A percentile compares a stretch with the other conserved stretches of the same genome.
Evolutionary conservation across 2,797 vertebrate species (phyloP).

Genomic region (Anguilla marmorata): DNA sequence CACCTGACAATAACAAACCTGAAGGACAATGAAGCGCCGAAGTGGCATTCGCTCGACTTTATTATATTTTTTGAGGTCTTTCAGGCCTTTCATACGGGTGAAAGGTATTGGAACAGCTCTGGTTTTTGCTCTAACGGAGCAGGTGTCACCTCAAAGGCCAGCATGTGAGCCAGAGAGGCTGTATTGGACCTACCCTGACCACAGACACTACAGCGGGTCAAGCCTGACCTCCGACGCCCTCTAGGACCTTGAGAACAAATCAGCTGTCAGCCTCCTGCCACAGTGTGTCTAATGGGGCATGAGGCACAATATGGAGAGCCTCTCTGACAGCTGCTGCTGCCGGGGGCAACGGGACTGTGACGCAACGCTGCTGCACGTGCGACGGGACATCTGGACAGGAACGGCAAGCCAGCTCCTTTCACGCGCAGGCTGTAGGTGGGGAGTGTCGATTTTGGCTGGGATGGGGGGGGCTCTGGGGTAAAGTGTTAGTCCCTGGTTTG

Average conservation of each 20-base stretch:
- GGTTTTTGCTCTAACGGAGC: neutral
- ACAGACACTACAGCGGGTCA: neutral
- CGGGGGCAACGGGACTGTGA: neutral
- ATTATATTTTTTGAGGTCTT: neutral
- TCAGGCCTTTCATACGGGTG: neutral
- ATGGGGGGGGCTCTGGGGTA: too few species aligned
- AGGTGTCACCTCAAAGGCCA: neutral
- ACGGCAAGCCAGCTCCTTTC: neutral
- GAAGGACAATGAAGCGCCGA: constrained; percentile 14
- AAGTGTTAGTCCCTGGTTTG: too few species aligned
- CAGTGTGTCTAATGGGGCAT: neutral
- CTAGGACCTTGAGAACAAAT: neutral
- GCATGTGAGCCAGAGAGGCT: neutral
- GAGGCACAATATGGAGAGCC: neutral
- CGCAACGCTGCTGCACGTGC: neutral
- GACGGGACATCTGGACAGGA: neutral
- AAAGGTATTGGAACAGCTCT: neutral
- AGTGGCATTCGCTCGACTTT: neutral
- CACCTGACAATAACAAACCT: constrained; percentile 15
- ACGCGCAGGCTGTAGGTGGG: neutral
- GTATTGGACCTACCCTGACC: neutral
- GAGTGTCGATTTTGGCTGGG: neutral
- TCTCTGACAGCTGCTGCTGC: neutral
- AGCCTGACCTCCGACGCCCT: neutral
- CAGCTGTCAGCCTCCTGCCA: neutral